These are phyloP conservation scores for Stictocephala bisonia DNA, from an alignment of 2,888 invertebrate genomes.

Conservation along the genomic window DNA sequence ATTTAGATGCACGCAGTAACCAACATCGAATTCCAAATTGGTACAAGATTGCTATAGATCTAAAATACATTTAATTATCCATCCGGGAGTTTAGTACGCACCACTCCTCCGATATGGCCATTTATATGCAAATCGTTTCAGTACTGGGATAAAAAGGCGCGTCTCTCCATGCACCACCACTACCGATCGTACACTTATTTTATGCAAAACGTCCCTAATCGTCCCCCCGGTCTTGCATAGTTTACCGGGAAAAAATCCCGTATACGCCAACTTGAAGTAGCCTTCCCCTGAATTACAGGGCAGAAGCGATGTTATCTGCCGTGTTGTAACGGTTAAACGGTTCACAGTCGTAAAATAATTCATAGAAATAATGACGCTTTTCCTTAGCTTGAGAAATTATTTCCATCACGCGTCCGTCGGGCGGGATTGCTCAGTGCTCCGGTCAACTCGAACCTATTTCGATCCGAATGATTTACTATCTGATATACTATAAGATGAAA, in stretches of 20 bases:
- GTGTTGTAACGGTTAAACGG: neutral
- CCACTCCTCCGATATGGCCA: conserved; percentile 33
- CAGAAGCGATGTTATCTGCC: neutral
- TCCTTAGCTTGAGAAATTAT: conserved; percentile 23
- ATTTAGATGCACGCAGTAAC: conserved; percentile 47
- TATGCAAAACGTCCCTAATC: conserved; percentile 30
- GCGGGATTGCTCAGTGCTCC: no score
- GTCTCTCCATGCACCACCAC: conserved; percentile 5
- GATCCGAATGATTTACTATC: no score
- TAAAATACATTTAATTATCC: conserved; percentile 49
- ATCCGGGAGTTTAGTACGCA: conserved; percentile 4
- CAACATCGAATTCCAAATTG: conserved; percentile 42
- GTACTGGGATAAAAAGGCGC: conserved; percentile 6
- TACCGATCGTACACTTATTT: neutral
- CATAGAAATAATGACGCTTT: conserved; percentile 27
- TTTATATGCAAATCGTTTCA: conserved; percentile 45
- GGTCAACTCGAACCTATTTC: no score
- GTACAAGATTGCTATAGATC: conserved; percentile 49
- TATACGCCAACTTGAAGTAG: conserved; percentile 11
- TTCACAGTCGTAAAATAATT: conserved; percentile 25
- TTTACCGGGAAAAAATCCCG: conserved; percentile 23
- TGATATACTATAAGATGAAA: no score
- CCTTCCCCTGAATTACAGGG: neutral
- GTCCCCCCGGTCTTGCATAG: no score
- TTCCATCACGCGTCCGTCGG: conserved; percentile 31